Evolutionary conservation across 2,888 invertebrate genomes (phyloP).

Genomic region (Amphipoea lucens): DNA sequence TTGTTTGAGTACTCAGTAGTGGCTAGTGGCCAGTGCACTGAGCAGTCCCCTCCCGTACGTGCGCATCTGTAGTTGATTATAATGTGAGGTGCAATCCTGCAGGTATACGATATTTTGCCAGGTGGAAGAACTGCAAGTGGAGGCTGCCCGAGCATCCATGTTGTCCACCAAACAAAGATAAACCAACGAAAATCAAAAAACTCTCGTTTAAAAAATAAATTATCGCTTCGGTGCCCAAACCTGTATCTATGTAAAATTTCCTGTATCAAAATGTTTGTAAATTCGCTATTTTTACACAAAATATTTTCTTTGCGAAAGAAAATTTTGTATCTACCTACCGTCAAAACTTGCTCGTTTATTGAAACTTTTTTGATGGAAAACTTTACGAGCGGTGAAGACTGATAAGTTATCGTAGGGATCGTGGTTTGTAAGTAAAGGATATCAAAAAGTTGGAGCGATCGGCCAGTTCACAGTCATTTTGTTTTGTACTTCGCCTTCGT

Average conservation of each 20-base stretch:
- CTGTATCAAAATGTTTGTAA: constrained; percentile 86
- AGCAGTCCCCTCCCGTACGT: constrained; percentile 75
- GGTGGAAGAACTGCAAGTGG: constrained; percentile 95
- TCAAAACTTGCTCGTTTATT: constrained; percentile 83
- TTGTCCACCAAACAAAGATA: constrained; percentile 92
- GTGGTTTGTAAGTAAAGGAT: constrained; percentile 84
- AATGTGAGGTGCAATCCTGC: constrained; percentile 91
- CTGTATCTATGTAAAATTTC: constrained; percentile 86
- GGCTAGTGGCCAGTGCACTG: constrained; percentile 67
- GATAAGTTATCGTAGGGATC: constrained; percentile 87
- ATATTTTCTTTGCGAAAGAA: constrained; percentile 81
- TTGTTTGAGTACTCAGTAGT: constrained; percentile 65
- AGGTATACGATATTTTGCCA: constrained; percentile 96
- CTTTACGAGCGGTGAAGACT: constrained; percentile 89
- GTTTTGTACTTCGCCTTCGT: constrained; percentile 85
- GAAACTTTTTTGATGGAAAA: constrained; percentile 84
- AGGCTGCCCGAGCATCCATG: constrained; percentile 93
- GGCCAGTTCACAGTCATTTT: constrained; percentile 77
- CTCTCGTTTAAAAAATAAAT: constrained; percentile 89
- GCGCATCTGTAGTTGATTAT: constrained; percentile 89
- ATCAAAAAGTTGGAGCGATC: constrained; percentile 81
- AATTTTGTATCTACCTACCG: constrained; percentile 82
- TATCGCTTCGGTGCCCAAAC: constrained; percentile 85
- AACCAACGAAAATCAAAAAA: constrained; percentile 87
- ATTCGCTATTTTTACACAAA: constrained; percentile 89